Evolutionary conservation across 2,797 vertebrate genomes (phyloP).

Genomic region (Erpetoichthys calabaricus): DNA sequence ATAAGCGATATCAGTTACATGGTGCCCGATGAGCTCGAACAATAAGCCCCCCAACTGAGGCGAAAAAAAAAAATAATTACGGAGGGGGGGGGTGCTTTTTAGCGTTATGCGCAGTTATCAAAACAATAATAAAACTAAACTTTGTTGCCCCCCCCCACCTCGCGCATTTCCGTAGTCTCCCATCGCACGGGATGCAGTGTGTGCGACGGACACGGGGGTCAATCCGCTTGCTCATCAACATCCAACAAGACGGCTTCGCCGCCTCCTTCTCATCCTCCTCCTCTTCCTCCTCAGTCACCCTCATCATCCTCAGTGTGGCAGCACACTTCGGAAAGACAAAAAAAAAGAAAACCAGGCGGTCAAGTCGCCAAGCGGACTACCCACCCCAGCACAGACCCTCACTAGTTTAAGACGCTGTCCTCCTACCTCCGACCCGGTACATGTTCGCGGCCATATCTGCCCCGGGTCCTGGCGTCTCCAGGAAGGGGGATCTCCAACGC

Average conservation of each 20-base stretch:
- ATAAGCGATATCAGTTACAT: too few relatives aligned
- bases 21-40: too few relatives aligned
- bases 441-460: slow-evolving; percentile 70
- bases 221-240: slow-evolving; percentile 10
- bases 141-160: slow-evolving; percentile 14
- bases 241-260: slow-evolving; percentile 14
- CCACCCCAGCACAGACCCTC: slow-evolving; percentile 12
- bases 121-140: slow-evolving; percentile 13
- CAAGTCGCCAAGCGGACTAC: slow-evolving; percentile 23
- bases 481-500: slow-evolving; percentile 44
- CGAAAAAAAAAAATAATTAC: neutral
- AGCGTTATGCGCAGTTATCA: too few relatives aligned
- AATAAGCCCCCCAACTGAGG: too few relatives aligned
- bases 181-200: neutral
- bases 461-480: slow-evolving; percentile 59
- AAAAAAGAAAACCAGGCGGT: slow-evolving; percentile 30
- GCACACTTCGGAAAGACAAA: slow-evolving; percentile 48
- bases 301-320: slow-evolving; percentile 40
- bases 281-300: slow-evolving; percentile 38
- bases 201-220: slow-evolving; percentile 11
- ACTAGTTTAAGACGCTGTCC: slow-evolving; percentile 13
- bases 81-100: neutral
- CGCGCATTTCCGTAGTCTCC: slow-evolving; percentile 2
- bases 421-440: slow-evolving; percentile 72
- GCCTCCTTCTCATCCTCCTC: slow-evolving; percentile 48